Conservation (phyloP, 2,797 vertebrate genomes). For the Lagocephalus sceleratus region DNA sequence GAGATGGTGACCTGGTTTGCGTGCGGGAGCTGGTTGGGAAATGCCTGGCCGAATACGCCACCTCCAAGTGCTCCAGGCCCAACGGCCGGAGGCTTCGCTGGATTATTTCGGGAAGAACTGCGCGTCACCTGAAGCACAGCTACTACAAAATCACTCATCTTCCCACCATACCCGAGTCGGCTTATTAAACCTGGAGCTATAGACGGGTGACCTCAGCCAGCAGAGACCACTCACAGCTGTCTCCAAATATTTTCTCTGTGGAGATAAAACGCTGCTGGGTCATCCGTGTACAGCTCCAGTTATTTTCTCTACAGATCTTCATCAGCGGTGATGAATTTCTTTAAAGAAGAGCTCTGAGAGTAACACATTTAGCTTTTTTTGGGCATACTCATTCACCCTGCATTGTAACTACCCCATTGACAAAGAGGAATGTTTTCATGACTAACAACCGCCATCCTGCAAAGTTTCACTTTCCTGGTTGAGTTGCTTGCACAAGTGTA, state of each 20-base stretch:
- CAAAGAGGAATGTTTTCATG: slow-evolving; percentile 43
- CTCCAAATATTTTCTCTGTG: slow-evolving; percentile 9
- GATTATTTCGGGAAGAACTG: slow-evolving; percentile 94
- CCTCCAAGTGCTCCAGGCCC: slow-evolving; percentile 87
- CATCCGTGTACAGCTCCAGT: slow-evolving; percentile 12
- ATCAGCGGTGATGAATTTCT: slow-evolving; percentile 61
- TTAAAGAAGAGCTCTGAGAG: slow-evolving; percentile 51
- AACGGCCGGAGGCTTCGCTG: slow-evolving; percentile 90
- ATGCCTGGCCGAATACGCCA: slow-evolving; percentile 90
- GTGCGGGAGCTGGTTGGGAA: slow-evolving; percentile 89
- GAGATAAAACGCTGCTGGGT: slow-evolving; percentile 25
- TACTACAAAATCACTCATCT: slow-evolving; percentile 94
- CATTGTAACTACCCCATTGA: slow-evolving; percentile 37
- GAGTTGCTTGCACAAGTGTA: slow-evolving; percentile 67
- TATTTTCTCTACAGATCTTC: slow-evolving; percentile 65
- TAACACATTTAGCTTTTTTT: not conserved
- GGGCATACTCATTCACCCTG: slow-evolving; percentile 17
- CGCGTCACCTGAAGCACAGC: slow-evolving; percentile 90
- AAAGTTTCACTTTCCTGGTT: slow-evolving; percentile 51
- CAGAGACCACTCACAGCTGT: slow-evolving; percentile 9
- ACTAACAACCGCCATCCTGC: slow-evolving; percentile 35
- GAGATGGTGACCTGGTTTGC: slow-evolving; percentile 82
- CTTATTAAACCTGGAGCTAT: slow-evolving; percentile 61
- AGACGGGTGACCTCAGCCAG: slow-evolving; percentile 23
- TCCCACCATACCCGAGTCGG: slow-evolving; percentile 92